phyloP scores from a whole-genome alignment of 2,888 invertebrate species.

The Glaucopsyche alexis region DNA sequence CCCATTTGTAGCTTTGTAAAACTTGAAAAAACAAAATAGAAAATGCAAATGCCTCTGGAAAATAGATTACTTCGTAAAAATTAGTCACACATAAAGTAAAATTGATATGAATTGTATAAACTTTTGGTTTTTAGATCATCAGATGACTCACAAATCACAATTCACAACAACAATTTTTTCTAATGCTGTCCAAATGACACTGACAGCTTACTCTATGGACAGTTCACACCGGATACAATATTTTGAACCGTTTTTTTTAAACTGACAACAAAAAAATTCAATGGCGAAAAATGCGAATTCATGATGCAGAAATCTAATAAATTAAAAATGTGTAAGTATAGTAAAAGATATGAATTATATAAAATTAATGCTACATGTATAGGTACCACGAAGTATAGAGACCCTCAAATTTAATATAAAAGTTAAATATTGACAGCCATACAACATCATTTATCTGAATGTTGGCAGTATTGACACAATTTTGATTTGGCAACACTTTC shows the following conservation, averaged over 20 bases:
- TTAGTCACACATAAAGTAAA: conserved; percentile 38
- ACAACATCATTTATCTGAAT: conserved; percentile 7
- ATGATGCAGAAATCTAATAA: too few relatives aligned
- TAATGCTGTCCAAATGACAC: too few relatives aligned
- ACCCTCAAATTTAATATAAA: not conserved
- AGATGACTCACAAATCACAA: conserved; percentile 37
- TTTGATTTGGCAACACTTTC: conserved; percentile 44
- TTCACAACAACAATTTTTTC: conserved; percentile 13
- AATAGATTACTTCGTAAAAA: conserved; percentile 34
- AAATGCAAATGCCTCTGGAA: conserved; percentile 43
- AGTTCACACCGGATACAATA: too few relatives aligned
- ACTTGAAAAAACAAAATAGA: conserved; percentile 48
- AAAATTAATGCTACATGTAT: too few relatives aligned
- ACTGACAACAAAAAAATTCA: too few relatives aligned
- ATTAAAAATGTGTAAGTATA: too few relatives aligned
- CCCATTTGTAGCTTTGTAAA: conserved; percentile 83
- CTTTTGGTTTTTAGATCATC: conserved; percentile 7
- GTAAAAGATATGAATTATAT: too few relatives aligned
- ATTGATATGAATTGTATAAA: not conserved
- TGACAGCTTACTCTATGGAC: too few relatives aligned
- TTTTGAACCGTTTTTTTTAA: too few relatives aligned
- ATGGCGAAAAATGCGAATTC: too few relatives aligned
- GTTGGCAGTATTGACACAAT: conserved; percentile 35
- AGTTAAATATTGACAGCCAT: too few relatives aligned
- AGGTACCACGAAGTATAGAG: too few relatives aligned